phyloP scores from a whole-genome alignment of 2,888 invertebrate species.

The Cecidostiba fungosa region DNA sequence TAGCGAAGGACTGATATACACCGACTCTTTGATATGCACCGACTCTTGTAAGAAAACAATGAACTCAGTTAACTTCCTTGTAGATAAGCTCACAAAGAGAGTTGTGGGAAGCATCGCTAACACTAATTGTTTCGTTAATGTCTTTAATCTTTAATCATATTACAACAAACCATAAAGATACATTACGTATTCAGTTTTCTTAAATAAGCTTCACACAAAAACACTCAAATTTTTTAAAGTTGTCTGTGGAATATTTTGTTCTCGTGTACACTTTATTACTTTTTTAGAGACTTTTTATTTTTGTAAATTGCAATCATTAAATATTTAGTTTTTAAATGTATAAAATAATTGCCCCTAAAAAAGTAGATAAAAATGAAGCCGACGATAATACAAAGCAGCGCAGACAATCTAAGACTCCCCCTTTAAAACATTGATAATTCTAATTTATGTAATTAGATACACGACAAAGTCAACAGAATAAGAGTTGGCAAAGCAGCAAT shows the following conservation, averaged over 20 bases:
- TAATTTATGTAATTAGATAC: conserved; percentile 52
- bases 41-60: conserved; percentile 24
- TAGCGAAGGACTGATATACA: background rate
- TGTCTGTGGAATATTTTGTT: background rate
- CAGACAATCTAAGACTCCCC: background rate
- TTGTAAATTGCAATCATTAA: background rate
- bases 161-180: background rate
- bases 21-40: background rate
- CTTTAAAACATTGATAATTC: conserved; percentile 14
- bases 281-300: background rate
- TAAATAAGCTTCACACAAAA: no score
- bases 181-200: background rate
- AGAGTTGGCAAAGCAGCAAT: conserved; percentile 10
- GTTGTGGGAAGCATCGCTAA: background rate
- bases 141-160: background rate
- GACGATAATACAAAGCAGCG: background rate
- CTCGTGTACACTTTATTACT: background rate
- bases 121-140: conserved; percentile 23
- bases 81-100: conserved; percentile 14
- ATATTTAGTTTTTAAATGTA: background rate
- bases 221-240: no score
- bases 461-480: conserved; percentile 25
- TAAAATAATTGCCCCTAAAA: background rate
- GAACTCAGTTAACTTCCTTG: background rate
- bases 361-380: background rate